A percentile compares a stretch with the other conserved stretches of the same genome.
Evolutionary conservation across 2,888 invertebrate species (phyloP).

Genomic region (Eilema sororculum): DNA sequence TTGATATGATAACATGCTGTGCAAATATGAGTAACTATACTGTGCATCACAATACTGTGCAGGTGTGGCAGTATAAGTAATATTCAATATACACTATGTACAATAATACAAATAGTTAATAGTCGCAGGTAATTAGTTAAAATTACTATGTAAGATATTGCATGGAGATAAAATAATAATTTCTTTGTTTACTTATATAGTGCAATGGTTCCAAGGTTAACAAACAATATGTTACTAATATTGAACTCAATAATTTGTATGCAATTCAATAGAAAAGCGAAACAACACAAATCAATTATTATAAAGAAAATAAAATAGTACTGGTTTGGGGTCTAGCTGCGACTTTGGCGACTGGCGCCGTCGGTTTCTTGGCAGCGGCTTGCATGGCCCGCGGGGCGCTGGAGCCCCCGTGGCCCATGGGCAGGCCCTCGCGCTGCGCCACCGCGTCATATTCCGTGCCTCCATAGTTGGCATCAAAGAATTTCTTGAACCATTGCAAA

Average conservation of each 20-base stretch:
- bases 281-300: constrained; percentile 52
- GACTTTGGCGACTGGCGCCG: constrained; percentile 86
- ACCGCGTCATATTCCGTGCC: constrained; percentile 97
- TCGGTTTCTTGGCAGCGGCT: constrained; percentile 75
- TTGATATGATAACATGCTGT: constrained; percentile 49
- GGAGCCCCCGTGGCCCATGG: constrained; percentile 92
- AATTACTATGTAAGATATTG: constrained; percentile 2
- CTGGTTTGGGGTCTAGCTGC: constrained; percentile 89
- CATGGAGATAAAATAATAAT: constrained; percentile 25
- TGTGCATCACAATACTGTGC: constrained; percentile 38
- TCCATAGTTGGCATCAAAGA: constrained; percentile 99
- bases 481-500: constrained; percentile 99
- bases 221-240: constrained; percentile 31
- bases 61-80: constrained; percentile 39
- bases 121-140: constrained; percentile 16
- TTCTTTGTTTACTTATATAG: constrained; percentile 40
- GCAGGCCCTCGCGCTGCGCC: constrained; percentile 94
- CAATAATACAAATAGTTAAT: constrained; percentile 29
- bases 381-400: constrained; percentile 82
- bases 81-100: constrained; percentile 37
- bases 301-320: constrained; percentile 77
- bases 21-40: constrained; percentile 45
- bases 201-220: constrained; percentile 62
- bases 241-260: constrained; percentile 25
- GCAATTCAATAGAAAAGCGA: constrained; percentile 44